These are phyloP conservation scores for Platyscapa corneri DNA, from an alignment of 1,140 invertebrate species.

Conservation along the genomic window DNA sequence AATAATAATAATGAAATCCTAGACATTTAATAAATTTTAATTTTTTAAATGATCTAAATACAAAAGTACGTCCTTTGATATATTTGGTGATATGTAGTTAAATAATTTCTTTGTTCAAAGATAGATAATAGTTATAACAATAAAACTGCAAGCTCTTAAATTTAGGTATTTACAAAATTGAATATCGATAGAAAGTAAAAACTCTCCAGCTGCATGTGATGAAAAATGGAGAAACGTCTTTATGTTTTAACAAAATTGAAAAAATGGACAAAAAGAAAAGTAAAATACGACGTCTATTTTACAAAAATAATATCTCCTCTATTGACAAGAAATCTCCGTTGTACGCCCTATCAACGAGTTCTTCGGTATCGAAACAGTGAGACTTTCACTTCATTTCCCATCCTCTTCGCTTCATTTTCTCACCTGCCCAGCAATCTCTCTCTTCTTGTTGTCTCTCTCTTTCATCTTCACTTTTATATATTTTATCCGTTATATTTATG, in stretches of 20 bases:
- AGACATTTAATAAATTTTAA: too few species aligned
- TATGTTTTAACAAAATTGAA: not conserved
- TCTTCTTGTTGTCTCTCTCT: not conserved
- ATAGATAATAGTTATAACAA: too few species aligned
- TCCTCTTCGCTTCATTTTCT: conserved; percentile 13
- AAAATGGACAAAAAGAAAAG: not conserved
- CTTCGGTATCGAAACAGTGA: conserved; percentile 7
- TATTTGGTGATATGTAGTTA: too few species aligned
- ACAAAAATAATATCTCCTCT: not conserved
- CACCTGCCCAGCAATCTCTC: not conserved
- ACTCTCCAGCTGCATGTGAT: too few species aligned
- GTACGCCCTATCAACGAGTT: not conserved
- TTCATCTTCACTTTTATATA: not conserved
- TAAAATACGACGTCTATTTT: not conserved
- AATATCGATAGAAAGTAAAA: too few species aligned
- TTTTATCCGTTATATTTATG: not conserved
- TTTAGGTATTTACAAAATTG: too few species aligned
- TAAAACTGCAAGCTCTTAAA: too few species aligned
- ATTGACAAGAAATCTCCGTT: not conserved
- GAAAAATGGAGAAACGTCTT: too few species aligned
- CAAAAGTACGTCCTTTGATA: too few species aligned
- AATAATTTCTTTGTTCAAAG: too few species aligned
- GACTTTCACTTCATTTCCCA: conserved; percentile 5
- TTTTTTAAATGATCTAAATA: too few species aligned
- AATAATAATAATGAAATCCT: too few species aligned